Evolutionary conservation across 2,113 vertebrate species (phyloP), one percentile per base, ranked within the genome.

Genomic region (Spea bombifrons): DNA sequence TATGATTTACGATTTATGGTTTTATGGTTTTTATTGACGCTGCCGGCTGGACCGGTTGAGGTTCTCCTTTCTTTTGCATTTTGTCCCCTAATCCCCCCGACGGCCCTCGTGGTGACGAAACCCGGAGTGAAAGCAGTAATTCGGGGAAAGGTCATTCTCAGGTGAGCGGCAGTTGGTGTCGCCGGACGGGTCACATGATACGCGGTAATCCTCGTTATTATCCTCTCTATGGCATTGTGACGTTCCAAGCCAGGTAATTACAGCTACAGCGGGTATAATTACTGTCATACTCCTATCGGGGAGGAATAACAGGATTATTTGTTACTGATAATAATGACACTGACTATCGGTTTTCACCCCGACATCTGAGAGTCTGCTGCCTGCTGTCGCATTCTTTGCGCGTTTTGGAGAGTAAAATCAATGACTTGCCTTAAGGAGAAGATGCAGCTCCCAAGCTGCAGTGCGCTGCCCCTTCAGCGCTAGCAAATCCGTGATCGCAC

Each of bases 161-260:
- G 69, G 43, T 52, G 47, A 65, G 30, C 2, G 2, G 30, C 30
- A 1, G 30, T 30, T 30, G 30, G 30, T 30, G 30, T 30, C 30
- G 30, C 30, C 30, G 30, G 30, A 52, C 50, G 15, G 55, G 55
- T 59, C 55, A 59, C 8, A 59, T 30, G 77, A 79, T 48, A 61
- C 75, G 48, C 63, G 66, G 47, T 49, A 77, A 70, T 61, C 75
- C 66, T 3, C 13, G 7, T 76, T 70, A 57, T 52, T 70, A 70
- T 76, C 43, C 15, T 43, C 44, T 65, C 47, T 15, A 45, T 50
- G 61, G 9, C 43, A 15, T 48, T 1, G 8, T 50, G 59, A 64
- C 16, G 53, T 45, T 5, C 12, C 30, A 16, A 47, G 50, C 66
- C 44, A 8, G 13, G 9, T 49, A 59, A 61, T 77, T 63, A 70